Conservation (phyloP, 2,888 invertebrate species). For the Orthosia gothica region DNA sequence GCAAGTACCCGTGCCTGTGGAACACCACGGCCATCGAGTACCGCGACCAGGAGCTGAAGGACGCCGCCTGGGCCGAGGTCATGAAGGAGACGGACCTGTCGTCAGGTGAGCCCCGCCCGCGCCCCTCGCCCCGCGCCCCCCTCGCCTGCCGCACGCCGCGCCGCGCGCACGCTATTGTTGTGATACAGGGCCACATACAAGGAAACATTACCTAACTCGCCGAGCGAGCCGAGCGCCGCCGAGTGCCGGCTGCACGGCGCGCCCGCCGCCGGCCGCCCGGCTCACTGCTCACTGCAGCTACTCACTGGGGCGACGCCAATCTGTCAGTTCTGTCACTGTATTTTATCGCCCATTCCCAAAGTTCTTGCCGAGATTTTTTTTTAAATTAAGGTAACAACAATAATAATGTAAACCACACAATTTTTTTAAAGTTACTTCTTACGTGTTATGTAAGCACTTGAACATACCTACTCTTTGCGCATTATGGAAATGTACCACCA, state of each 20-base stretch:
- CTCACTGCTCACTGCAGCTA: too few species aligned
- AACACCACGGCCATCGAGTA: constrained; percentile 89
- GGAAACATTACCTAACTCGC: constrained; percentile 11
- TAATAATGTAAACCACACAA: too few species aligned
- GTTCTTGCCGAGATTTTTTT: too few species aligned
- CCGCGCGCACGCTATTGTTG: constrained; percentile 35
- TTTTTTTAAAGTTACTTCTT: too few species aligned
- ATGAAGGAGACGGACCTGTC: constrained; percentile 88
- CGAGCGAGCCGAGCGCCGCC: not conserved
- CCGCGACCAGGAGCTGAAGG: constrained; percentile 90
- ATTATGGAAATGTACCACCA: too few species aligned
- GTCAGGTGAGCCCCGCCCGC: constrained; percentile 90
- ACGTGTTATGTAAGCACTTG: too few species aligned
- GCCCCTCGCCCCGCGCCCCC: constrained; percentile 69
- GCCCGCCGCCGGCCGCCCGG: too few species aligned
- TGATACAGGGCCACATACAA: constrained; percentile 26
- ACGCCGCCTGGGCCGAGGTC: constrained; percentile 89
- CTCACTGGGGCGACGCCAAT: too few species aligned
- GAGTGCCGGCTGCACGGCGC: not conserved
- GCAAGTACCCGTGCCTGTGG: constrained; percentile 89
- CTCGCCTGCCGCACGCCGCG: constrained; percentile 17
- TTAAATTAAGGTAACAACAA: too few species aligned
- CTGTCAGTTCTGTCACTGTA: too few species aligned
- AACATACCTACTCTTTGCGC: too few species aligned
- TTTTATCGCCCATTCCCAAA: too few species aligned